phyloP scores from a whole-genome alignment of 1,140 invertebrate species.

The Araneus ventricosus region DNA sequence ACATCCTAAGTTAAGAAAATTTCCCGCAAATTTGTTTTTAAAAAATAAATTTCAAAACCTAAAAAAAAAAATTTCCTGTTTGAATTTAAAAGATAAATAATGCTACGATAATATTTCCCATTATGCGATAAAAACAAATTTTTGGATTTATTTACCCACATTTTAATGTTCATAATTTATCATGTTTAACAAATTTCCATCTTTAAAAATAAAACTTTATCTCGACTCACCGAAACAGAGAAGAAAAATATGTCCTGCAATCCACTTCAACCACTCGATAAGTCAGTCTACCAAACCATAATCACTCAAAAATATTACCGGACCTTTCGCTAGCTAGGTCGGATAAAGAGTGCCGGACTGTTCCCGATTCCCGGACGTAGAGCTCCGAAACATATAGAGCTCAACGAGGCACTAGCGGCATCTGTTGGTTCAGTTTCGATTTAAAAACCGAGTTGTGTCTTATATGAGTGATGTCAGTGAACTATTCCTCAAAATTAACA shows the following conservation, averaged over 20 bases:
- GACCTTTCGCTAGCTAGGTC: slow-evolving; percentile 40
- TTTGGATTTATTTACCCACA: too few species aligned
- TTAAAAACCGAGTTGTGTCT: background rate
- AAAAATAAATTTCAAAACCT: too few species aligned
- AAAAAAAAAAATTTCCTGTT: background rate
- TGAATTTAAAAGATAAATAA: too few species aligned
- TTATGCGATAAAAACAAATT: too few species aligned
- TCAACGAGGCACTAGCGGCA: background rate
- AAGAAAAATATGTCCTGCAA: slow-evolving; percentile 14
- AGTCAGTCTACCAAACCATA: slow-evolving; percentile 1
- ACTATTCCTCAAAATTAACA: too few species aligned
- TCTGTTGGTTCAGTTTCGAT: background rate
- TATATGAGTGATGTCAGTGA: too few species aligned
- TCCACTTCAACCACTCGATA: background rate
- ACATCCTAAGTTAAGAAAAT: too few species aligned
- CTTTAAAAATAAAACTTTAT: background rate
- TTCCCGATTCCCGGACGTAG: slow-evolving; percentile 44
- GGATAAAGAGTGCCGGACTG: slow-evolving; percentile 56
- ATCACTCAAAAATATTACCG: slow-evolving; percentile 42
- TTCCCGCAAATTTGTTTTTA: too few species aligned
- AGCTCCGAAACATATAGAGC: background rate
- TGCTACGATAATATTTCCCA: too few species aligned
- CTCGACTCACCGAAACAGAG: background rate
- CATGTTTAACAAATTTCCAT: too few species aligned
- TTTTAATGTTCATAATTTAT: too few species aligned